Percentiles rank a stretch among this genome's conserved stretches.
Conservation (phyloP, 2,888 invertebrate species). For the Perizoma flavofasciatum region DNA sequence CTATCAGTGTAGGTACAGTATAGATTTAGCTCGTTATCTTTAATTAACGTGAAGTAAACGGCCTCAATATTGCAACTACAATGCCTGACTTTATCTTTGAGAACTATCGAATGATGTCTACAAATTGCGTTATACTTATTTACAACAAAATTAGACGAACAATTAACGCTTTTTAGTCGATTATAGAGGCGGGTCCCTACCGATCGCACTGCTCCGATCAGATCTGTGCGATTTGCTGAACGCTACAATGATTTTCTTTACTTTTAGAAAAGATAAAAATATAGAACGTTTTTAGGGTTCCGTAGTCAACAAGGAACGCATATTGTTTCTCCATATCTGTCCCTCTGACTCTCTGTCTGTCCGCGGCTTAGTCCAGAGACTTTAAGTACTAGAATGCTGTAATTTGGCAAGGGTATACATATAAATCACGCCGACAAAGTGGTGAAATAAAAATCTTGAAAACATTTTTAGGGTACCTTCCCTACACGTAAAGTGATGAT, state of each 20-base stretch:
- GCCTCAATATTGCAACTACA: constrained; percentile 65
- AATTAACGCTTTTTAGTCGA: constrained; percentile 58
- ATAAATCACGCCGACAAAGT: too few species aligned
- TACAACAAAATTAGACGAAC: constrained; percentile 65
- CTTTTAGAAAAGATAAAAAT: too few species aligned
- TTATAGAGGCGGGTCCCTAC: constrained; percentile 35
- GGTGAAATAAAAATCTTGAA: too few species aligned
- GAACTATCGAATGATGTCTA: constrained; percentile 64
- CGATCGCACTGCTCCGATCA: constrained; percentile 2
- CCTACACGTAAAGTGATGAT: too few species aligned
- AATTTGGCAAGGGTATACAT: too few species aligned
- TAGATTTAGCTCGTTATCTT: constrained; percentile 62
- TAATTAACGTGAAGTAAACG: constrained; percentile 69
- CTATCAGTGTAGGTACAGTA: constrained; percentile 35
- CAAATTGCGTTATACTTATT: constrained; percentile 70
- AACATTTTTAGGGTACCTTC: too few species aligned
- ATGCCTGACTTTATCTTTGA: constrained; percentile 61
- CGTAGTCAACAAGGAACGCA: too few species aligned
- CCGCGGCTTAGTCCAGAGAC: too few species aligned
- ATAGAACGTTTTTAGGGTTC: too few species aligned
- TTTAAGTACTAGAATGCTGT: too few species aligned
- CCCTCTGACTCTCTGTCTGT: too few species aligned
- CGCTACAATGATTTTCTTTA: neutral
- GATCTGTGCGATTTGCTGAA: constrained; percentile 1
- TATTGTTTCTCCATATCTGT: too few species aligned